phyloP scores from a whole-genome alignment of 1,140 invertebrate genomes.

The Platorchestia sp. region DNA sequence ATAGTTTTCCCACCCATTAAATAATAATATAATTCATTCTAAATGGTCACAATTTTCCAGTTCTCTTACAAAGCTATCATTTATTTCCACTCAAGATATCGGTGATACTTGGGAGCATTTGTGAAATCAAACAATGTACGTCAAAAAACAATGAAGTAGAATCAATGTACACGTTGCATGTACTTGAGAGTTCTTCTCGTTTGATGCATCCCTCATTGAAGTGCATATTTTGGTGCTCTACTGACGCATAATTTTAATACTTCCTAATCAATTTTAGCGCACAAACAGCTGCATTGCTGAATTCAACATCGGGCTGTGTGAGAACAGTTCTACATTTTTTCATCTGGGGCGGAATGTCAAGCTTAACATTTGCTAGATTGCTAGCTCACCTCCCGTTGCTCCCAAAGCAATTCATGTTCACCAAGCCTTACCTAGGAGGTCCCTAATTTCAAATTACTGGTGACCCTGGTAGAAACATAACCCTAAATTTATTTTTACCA shows the following conservation, averaged over 20 bases:
- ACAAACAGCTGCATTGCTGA: background rate
- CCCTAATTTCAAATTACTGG: too few species aligned
- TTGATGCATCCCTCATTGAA: background rate
- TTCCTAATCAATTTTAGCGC: background rate
- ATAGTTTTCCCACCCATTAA: background rate
- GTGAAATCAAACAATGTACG: background rate
- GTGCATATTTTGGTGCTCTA: background rate
- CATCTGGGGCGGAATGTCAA: background rate
- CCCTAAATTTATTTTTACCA: too few species aligned
- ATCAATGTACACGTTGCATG: background rate
- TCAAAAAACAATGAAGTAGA: too few species aligned
- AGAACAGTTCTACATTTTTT: background rate
- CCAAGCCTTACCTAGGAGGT: too few species aligned
- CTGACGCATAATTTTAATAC: background rate
- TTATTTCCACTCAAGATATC: background rate
- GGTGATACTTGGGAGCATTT: background rate
- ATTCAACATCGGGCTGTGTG: background rate
- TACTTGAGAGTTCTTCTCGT: background rate
- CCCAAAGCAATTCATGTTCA: too few species aligned
- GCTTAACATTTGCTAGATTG: too few species aligned
- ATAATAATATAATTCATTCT: background rate
- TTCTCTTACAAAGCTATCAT: background rate
- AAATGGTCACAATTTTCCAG: background rate
- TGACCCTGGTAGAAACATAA: too few species aligned
- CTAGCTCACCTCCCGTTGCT: too few species aligned